Percentiles rank a stretch among this genome's conserved stretches.
Conservation (phyloP, 2,797 vertebrate genomes). For the Thamnophis elegans region DNA sequence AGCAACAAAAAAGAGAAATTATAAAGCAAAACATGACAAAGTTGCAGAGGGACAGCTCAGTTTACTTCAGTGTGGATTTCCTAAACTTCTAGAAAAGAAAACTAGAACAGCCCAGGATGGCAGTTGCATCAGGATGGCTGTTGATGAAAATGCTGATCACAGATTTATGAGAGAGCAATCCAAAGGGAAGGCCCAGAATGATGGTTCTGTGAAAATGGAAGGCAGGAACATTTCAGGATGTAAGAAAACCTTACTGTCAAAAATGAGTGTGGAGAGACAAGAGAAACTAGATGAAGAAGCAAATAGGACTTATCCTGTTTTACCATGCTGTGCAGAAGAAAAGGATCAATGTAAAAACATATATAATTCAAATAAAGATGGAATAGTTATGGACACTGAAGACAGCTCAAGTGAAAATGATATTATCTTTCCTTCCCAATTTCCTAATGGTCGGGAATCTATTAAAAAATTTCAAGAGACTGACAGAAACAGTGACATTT, state of each 20-base stretch:
- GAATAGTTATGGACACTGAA: constrained; percentile 53
- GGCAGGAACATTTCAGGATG: neutral
- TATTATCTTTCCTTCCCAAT: constrained; percentile 64
- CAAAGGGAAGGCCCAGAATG: constrained; percentile 46
- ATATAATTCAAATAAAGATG: constrained; percentile 28
- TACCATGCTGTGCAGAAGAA: constrained; percentile 64
- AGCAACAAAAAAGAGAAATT: constrained; percentile 41
- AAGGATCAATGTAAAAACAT: constrained; percentile 19
- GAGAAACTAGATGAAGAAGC: neutral
- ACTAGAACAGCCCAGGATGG: constrained; percentile 45
- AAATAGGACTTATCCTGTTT: constrained; percentile 48
- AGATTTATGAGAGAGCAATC: constrained; percentile 39
- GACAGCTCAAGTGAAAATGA: constrained; percentile 61
- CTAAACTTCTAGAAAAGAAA: constrained; percentile 72
- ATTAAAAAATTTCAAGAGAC: constrained; percentile 12
- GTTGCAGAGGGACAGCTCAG: constrained; percentile 67
- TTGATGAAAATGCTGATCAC: constrained; percentile 47
- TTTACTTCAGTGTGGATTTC: constrained; percentile 82
- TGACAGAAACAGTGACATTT: constrained; percentile 29
- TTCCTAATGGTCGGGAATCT: constrained; percentile 32
- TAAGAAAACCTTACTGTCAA: constrained; percentile 27
- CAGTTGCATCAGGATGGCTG: constrained; percentile 12
- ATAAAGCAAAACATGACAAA: constrained; percentile 25
- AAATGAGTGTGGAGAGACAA: constrained; percentile 40
- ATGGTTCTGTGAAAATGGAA: constrained; percentile 42